Evolutionary conservation across 2,113 vertebrate genomes (phyloP).

Genomic region (Chaenocephalus aceratus): DNA sequence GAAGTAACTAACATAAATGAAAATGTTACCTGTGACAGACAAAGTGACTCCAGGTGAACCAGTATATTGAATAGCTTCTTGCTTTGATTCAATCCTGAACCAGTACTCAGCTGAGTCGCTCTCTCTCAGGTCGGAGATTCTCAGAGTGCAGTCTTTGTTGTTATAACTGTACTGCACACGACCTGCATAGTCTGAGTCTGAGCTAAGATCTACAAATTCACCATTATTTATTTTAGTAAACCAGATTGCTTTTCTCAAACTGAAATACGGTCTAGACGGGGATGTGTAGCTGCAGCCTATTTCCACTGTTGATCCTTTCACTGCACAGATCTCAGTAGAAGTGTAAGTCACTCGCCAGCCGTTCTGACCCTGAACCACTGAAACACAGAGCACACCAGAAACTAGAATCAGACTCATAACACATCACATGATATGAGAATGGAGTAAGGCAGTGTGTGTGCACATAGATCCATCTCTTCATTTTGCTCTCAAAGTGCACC

Average conservation of each 20-base stretch:
- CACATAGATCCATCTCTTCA: no score
- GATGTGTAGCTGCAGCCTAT: neutral
- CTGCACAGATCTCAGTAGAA: neutral
- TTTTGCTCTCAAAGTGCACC: no score
- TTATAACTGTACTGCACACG: neutral
- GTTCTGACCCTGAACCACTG: neutral
- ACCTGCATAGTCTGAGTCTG: neutral
- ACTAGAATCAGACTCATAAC: neutral
- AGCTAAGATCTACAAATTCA: neutral
- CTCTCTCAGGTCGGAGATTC: neutral
- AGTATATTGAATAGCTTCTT: neutral
- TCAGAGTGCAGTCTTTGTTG: neutral
- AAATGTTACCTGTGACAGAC: constrained; percentile 30
- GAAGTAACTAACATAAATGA: neutral
- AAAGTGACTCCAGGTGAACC: constrained; percentile 14
- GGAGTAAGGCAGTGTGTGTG: no score
- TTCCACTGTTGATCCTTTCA: constrained; percentile 24
- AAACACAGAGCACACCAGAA: constrained; percentile 14
- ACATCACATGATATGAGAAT: no score
- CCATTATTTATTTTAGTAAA: neutral
- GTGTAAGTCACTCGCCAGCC: neutral
- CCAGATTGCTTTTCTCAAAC: neutral
- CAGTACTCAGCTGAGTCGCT: constrained; percentile 29
- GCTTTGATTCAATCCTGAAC: constrained; percentile 14
- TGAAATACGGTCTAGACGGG: neutral